phyloP scores from a whole-genome alignment of 2,113 vertebrate genomes.

The Cyanoderma ruficeps region DNA sequence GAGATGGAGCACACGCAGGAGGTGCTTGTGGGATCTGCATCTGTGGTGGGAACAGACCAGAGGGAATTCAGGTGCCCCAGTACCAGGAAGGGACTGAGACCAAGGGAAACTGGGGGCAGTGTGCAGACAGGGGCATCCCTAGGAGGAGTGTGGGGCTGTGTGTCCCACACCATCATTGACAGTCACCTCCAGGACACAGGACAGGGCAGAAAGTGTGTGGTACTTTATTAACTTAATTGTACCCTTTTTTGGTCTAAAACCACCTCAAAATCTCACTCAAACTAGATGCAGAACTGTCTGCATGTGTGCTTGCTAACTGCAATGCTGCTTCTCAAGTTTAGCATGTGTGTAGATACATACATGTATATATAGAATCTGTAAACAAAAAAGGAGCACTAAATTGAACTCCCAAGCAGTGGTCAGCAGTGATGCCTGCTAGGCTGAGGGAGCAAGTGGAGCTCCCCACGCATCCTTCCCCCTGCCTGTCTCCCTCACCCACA shows the following conservation, averaged over 20 bases:
- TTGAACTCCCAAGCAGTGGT: background rate
- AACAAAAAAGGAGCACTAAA: background rate
- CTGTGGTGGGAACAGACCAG: background rate
- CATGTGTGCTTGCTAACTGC: background rate
- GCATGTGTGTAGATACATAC: background rate
- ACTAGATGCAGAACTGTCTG: background rate
- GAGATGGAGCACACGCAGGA: background rate
- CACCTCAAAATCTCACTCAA: background rate
- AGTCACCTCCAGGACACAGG: background rate
- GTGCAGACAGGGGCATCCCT: background rate
- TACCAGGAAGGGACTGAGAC: background rate
- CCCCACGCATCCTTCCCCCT: background rate
- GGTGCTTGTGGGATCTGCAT: background rate
- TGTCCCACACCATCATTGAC: accelerated
- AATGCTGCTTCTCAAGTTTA: background rate
- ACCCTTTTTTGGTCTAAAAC: background rate
- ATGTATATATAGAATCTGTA: background rate
- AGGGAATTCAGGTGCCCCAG: background rate
- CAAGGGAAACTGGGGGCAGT: background rate
- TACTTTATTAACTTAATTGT: background rate
- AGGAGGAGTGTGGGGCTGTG: accelerated
- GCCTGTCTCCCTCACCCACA: background rate
- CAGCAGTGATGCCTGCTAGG: background rate
- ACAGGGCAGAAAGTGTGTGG: background rate
- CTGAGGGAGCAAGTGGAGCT: background rate